Evolutionary conservation across 2,797 vertebrate species (phyloP), one percentile per base, ranked within the genome.

Genomic region (Chaetodon trifasciatus): DNA sequence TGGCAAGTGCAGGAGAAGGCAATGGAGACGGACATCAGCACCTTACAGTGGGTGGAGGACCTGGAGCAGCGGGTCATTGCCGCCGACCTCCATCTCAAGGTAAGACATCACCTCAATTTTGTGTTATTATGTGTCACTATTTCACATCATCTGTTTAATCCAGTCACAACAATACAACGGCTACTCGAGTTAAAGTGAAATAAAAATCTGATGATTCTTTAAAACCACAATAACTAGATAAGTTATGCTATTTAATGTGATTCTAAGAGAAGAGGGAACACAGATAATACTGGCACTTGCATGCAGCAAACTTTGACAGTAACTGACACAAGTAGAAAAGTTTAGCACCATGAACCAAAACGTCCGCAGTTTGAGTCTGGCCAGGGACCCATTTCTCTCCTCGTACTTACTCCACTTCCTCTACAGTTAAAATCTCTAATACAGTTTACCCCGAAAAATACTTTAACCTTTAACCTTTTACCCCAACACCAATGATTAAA

Each of bases 11-110:
- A 94, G 75, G 96, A 97, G 64, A 95, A 92, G 82, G 93, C 96
- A n/a, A 95, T 97, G 57, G 96, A 97, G 86, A 93, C 93, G 0
- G 98, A 99, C 83, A 77, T 98, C 11, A 92, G 88, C 0, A 89
- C 96, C 47, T 96, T 99, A 60, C 97, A 96, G 91, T 96, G 97
- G 96, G 98, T 99, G 82, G 98, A 99, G 92, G 97, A 98, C 81
- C 91, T 99, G 77, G 98, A 99, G 82, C 97, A 97, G 89, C 94
- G 97, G 1, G 96, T 99, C 32, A 83, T 98, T 13, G 91, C 95
- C 17, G 97, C 97, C 0, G 98, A 98, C 83, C 95, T 99, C 63
- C 98, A 98, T 84, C 96, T 98, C 44, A 96, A 98, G 95, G 98
- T 98, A 74, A 86, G 89, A 50, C 11, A 53, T 9, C 10, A 3